Evolutionary conservation across 1,140 invertebrate species (phyloP).

Genomic region (Cheumatopsyche charites): DNA sequence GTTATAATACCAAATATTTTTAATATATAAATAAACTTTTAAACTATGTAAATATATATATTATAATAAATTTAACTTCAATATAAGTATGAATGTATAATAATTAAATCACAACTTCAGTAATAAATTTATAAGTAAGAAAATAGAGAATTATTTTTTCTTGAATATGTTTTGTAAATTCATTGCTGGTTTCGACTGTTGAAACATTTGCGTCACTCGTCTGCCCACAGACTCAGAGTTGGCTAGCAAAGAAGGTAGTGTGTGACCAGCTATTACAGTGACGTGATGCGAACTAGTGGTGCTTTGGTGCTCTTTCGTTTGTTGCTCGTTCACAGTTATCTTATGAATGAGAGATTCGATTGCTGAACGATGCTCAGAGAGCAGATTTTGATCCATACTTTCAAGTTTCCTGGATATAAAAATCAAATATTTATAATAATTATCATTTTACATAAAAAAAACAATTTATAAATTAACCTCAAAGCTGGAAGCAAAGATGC

Average conservation of each 20-base stretch:
- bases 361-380: slow-evolving; percentile 52
- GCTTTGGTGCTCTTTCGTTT: slow-evolving; percentile 12
- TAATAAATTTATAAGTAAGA: neutral
- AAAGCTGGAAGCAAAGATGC: slow-evolving; percentile 43
- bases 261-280: slow-evolving; percentile 13
- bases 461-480: slow-evolving; percentile 24
- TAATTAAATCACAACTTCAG: neutral
- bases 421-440: neutral
- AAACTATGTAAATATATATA: slow-evolving; percentile 1
- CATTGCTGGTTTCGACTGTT: slow-evolving; percentile 58
- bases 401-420: slow-evolving; percentile 40
- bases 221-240: slow-evolving; percentile 56
- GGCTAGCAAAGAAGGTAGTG: slow-evolving; percentile 49
- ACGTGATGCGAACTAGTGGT: slow-evolving; percentile 23
- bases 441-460: neutral
- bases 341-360: slow-evolving; percentile 56
- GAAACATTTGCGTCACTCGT: slow-evolving; percentile 59
- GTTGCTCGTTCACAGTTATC: slow-evolving; percentile 29
- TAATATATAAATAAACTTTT: slow-evolving; percentile 1
- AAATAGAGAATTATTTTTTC: slow-evolving; percentile 52
- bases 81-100: slow-evolving; percentile 1
- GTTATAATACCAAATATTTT: slow-evolving; percentile 4
- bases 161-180: slow-evolving; percentile 61
- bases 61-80: neutral
- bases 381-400: slow-evolving; percentile 34